Conservation (phyloP, 37 sponge, comb jelly and placozoan species). For the Dysidea cf. avara region DNA sequence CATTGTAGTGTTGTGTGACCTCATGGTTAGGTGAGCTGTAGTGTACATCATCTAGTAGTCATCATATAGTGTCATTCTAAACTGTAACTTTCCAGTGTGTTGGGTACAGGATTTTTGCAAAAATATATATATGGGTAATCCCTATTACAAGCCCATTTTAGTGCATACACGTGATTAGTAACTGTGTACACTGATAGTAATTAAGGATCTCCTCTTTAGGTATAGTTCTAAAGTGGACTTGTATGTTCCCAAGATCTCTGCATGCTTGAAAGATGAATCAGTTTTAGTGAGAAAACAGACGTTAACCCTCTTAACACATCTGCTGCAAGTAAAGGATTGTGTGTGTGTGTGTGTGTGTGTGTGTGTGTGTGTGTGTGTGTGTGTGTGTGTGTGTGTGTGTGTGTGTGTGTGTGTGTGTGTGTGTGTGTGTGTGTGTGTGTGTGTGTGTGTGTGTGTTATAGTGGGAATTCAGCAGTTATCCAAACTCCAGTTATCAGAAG, state of each 20-base stretch:
- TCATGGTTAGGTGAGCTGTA: conserved; percentile 67
- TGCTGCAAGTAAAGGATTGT: conserved; percentile 37
- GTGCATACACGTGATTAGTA: neutral
- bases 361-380: neutral
- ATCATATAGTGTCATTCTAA: too few relatives aligned
- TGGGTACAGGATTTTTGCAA: too few relatives aligned
- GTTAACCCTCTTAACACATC: conserved; percentile 67
- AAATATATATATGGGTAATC: neutral
- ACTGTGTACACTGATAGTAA: neutral
- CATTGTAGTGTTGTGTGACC: conserved; percentile 78
- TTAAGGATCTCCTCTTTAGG: conserved; percentile 14
- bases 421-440: too few relatives aligned
- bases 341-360: neutral
- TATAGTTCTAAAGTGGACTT: conserved; percentile 63
- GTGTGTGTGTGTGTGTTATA: too few relatives aligned
- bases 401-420: too few relatives aligned
- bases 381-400: neutral
- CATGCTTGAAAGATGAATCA: conserved; percentile 67
- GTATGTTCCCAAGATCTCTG: conserved; percentile 66
- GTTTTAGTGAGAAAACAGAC: conserved; percentile 63
- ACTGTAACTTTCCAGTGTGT: too few relatives aligned
- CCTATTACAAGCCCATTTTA: too few relatives aligned
- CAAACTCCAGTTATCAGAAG: too few relatives aligned
- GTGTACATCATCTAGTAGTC: too few relatives aligned
- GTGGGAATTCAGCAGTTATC: too few relatives aligned